Evolutionary conservation across 2,888 invertebrate genomes (phyloP).

Genomic region (Xanthorhoe spadicearia): DNA sequence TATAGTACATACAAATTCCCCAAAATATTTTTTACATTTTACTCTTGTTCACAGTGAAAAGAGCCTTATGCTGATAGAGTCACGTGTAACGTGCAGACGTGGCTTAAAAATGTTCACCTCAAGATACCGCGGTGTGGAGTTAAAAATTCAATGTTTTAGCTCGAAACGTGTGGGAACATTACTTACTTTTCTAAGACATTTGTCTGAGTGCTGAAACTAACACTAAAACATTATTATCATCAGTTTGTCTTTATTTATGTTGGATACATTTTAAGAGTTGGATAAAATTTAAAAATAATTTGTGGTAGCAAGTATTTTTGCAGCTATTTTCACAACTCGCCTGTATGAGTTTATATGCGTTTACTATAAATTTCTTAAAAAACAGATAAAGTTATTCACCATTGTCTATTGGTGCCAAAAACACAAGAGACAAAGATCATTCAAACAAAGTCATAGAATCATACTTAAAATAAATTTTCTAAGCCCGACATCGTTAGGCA

Average conservation of each 20-base stretch:
- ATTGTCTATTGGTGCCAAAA: neutral
- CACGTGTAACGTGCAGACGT: conserved; percentile 60
- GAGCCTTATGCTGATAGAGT: conserved; percentile 55
- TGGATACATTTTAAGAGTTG: neutral
- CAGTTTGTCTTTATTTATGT: neutral
- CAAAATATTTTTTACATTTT: conserved; percentile 42
- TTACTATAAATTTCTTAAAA: too few species aligned
- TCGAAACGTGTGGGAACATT: conserved; percentile 43
- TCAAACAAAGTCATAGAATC: conserved; percentile 6
- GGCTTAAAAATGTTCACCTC: conserved; percentile 63
- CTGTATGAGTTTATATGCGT: too few species aligned
- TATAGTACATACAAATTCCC: conserved; percentile 36
- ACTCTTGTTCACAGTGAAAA: conserved; percentile 45
- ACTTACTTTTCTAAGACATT: conserved; percentile 19
- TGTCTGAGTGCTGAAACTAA: conserved; percentile 7
- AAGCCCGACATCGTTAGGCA: conserved; percentile 41
- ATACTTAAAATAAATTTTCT: conserved; percentile 23
- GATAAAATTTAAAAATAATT: too few species aligned
- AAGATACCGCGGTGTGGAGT: conserved; percentile 56
- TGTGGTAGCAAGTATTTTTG: too few species aligned
- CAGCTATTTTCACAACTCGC: too few species aligned
- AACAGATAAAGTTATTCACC: too few species aligned
- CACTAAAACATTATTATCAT: neutral
- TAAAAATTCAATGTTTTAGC: conserved; percentile 69
- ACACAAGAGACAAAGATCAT: neutral